phyloP scores from a whole-genome alignment of 1,140 invertebrate species.

The Neodiprion virginianus region DNA sequence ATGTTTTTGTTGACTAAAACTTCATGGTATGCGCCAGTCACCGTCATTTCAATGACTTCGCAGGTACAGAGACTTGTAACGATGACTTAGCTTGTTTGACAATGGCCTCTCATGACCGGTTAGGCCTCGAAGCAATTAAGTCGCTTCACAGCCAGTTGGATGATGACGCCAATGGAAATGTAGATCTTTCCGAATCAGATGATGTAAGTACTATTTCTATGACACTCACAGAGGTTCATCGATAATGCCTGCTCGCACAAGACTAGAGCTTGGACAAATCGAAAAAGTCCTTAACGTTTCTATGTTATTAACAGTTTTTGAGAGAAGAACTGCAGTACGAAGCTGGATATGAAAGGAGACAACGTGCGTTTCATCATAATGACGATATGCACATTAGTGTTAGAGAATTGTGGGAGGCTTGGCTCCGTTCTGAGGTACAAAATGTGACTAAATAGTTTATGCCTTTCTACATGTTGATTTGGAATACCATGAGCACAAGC shows the following conservation, averaged over 20 bases:
- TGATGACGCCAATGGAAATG: slow-evolving; percentile 93
- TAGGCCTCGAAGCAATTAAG: slow-evolving; percentile 88
- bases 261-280: too few relatives aligned
- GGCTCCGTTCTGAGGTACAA: slow-evolving; percentile 84
- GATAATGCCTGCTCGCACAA: neutral
- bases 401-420: slow-evolving; percentile 93
- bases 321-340: slow-evolving; percentile 94
- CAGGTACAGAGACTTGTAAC: slow-evolving; percentile 62
- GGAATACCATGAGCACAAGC: neutral
- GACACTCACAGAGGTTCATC: neutral
- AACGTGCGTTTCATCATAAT: slow-evolving; percentile 91
- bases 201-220: slow-evolving; percentile 74
- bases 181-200: slow-evolving; percentile 93
- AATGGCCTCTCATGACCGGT: slow-evolving; percentile 76
- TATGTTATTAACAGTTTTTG: slow-evolving; percentile 76
- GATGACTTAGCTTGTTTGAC: slow-evolving; percentile 78
- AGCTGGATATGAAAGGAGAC: slow-evolving; percentile 87
- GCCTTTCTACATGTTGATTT: slow-evolving; percentile 11
- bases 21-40: too few relatives aligned
- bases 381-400: slow-evolving; percentile 96
- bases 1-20: too few relatives aligned
- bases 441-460: slow-evolving; percentile 10
- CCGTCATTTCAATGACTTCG: slow-evolving; percentile 22
- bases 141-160: slow-evolving; percentile 88
- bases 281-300: neutral